Base-by-base conservation (phyloP, 2,888 invertebrate species). In the Vandiemenella viatica region DNA sequence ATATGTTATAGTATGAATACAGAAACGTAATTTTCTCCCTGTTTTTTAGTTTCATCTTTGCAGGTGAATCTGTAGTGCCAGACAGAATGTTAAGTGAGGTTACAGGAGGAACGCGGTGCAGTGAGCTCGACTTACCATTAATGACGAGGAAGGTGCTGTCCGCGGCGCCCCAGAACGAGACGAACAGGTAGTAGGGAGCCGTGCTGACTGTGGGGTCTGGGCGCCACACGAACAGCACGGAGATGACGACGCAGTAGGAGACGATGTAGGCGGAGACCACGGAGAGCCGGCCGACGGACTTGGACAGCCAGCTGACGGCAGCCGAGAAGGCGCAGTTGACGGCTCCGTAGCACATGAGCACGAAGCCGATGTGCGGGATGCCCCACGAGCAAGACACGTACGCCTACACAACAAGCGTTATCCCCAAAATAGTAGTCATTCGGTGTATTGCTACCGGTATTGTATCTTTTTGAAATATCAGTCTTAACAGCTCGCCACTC, bases 71-170 rank as follows among this genome's bases (percentile, higher is more conserved):
- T 13, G 13, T 13, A 26, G 6, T 6, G 6, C 13, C 13, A 8
- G 6, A 26, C 6, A 26, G 13, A 26, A 26, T 8, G 26, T 26
- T 26, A 8, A 8, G 26, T 26, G 13, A 6, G 13, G 26, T 8
- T 6, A 6, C 13, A 26, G 6, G n/a, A 32, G 10, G 4, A 13
- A 21, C 5, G 20, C 2, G n/a, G 38, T 10, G 38, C 16, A 10
- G 38, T 10, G 17, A 7, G 13, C 26, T 13, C 13, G 26, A 5
- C 73, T 72, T 63, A 91, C 92, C 86, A 62, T 91, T 91, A 41
- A 92, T 82, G 3, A 92, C 91, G 54, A 91, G 76, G 88, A 91
- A 91, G 47, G 91, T 75, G 0, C 88, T 89, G 60, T 92, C 92
- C 38, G 87, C 84, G 4, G 87, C 69, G 1, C 92, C 92, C 91